Evolutionary conservation across 2,113 vertebrate genomes (phyloP), one percentile per base, ranked within the genome.

Genomic region (Xyliphius kryptos): DNA sequence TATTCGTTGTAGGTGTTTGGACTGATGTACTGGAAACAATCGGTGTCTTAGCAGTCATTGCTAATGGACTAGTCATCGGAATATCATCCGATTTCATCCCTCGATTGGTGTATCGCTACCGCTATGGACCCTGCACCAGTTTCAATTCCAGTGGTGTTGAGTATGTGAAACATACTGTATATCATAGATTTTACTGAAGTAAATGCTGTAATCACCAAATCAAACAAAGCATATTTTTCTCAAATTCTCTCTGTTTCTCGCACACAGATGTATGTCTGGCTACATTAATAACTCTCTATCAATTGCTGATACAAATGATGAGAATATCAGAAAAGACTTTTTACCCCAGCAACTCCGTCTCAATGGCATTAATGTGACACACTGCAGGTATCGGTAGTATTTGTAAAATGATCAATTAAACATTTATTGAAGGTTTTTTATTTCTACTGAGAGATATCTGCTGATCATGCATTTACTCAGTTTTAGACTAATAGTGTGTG

Each of bases 81-180:
- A 91, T 98, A 66, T 94, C 95, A 21, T 97, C 95, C 0, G 95
- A 98, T 81, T 98, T 98, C 72, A 98, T 98, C 74, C 95, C 95
- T 70, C 92, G 93, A 26, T 85, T 98, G 62, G 93, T 98, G 69
- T 98, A 97, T 44, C 90, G 90, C 46, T 98, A 96, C 77, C 93
- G 92, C 74, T 98, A 97, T 0, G 95, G 95, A 73, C 94, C 95
- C 1, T 98, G 95, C 78, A 91, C 91, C 19, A 62, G n/a, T 13
- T 17, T 14, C 48, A 66, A 2, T 58, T 9, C 3, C 13, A 20
- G 51, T 37, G 52, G 15, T 22, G 22, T 61, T 51, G 52, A 62
- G 73, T 74, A 55, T 40, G 73, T 11, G 2, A 17, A 20, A 61
- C 14, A 15, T 47, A n/a, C 2, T 21, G 11, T 0, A 37, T 44